These are phyloP conservation scores for Cynocephalus volans DNA, from an alignment of 2,113 vertebrate species.

Conservation along the genomic window DNA sequence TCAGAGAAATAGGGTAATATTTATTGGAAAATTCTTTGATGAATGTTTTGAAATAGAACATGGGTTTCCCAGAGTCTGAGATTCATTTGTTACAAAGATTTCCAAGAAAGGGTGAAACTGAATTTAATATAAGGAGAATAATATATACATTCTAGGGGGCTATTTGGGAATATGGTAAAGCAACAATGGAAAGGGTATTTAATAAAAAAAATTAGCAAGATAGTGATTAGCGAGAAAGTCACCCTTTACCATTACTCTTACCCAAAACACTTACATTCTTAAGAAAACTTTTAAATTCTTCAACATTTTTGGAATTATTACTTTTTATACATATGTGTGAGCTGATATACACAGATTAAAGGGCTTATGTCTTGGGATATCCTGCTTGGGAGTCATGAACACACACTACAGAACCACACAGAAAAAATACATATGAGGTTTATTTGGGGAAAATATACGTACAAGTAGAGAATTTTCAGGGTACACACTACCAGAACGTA, in stretches of 20 bases:
- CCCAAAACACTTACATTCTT: too few relatives aligned
- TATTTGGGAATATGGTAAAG: not conserved
- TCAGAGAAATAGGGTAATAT: not conserved
- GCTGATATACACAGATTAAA: not conserved
- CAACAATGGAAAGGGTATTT: not conserved
- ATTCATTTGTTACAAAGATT: not conserved
- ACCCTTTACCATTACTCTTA: too few relatives aligned
- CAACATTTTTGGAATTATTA: too few relatives aligned
- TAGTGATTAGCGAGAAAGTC: not conserved
- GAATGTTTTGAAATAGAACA: not conserved
- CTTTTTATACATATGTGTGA: not conserved
- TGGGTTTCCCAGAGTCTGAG: not conserved
- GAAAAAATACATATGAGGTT: not conserved
- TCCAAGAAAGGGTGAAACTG: not conserved
- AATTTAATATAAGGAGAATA: not conserved
- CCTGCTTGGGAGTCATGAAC: not conserved
- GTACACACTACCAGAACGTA: not conserved
- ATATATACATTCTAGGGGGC: not conserved
- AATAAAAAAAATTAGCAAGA: not conserved
- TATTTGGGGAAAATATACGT: not conserved
- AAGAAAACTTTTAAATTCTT: too few relatives aligned
- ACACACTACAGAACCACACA: not conserved
- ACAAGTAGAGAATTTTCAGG: not conserved
- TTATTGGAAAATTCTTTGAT: not conserved
- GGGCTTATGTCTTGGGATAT: not conserved